Evolutionary conservation across 2,888 invertebrate genomes (phyloP), one percentile per base, ranked within the genome.

Genomic region (Zonitis immaculata): DNA sequence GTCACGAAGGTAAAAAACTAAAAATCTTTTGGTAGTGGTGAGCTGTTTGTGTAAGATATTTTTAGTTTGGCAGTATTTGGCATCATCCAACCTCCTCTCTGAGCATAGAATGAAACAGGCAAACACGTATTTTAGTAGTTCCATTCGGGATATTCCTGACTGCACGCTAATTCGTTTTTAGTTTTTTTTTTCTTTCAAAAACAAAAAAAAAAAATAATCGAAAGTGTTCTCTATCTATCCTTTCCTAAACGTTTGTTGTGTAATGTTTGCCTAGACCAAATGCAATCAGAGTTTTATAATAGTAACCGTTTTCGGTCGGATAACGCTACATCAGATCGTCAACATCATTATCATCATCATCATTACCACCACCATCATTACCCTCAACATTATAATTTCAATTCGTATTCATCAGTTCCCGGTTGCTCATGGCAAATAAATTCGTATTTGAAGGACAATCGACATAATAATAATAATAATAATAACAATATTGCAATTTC

Each of bases 61-160:
- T 84, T 82, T 84, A 83, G 83, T 82, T 77, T 79, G 79, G 80
- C 81, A 82, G 80, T 81, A 81, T 80, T 82, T 82, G 82, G 82
- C 82, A 82, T 56, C 56, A 47, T 35, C 55, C 79, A 35, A 18
- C 35, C 35, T 35, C 35, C 35, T 14, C 16, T 35, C 16, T 18
- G 9, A 77, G 79, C 77, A 54, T 53, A 60, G 60, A 49, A 56
- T 45, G 44, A 52, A 56, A 54, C 61, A 59, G 64, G 64, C 52
- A 54, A 56, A 50, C 54, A 56, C 49, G 51, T 26, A 53, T 57
- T 62, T 68, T 65, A 70, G 70, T 70, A 63, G 62, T 35, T 35
- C 35, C 65, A 67, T 68, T 66, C 64, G 66, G 65, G 67, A 61
- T 59, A 59, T 66, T 60, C 57, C 52, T 58, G 63, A 64, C 63